Evolutionary conservation across 2,113 vertebrate species (phyloP).

Genomic region (Montifringilla adamsi): DNA sequence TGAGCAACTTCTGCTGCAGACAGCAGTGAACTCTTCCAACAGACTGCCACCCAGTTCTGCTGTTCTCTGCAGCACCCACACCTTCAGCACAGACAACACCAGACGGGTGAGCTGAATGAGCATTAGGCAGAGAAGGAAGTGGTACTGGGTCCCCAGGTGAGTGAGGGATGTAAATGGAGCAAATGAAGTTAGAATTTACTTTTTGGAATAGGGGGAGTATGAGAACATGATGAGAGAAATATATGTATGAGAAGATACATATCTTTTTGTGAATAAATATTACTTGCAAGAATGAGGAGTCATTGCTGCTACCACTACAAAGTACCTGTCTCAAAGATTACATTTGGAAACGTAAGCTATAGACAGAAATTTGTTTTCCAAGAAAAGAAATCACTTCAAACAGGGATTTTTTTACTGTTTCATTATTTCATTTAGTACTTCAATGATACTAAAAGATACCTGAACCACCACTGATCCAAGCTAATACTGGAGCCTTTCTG

Average conservation of each 20-base stretch:
- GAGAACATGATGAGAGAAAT: not conserved
- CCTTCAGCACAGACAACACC: not conserved
- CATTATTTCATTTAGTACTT: not conserved
- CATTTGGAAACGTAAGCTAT: not conserved
- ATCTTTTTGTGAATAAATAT: not conserved
- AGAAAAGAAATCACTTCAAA: not conserved
- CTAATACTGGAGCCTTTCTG: not conserved
- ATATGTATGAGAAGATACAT: not conserved
- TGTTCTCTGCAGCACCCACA: not conserved
- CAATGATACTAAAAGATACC: not conserved
- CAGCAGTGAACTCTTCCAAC: not conserved
- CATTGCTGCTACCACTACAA: not conserved
- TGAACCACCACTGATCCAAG: not conserved
- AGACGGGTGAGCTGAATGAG: accelerated
- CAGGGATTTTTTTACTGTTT: not conserved
- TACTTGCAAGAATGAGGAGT: not conserved
- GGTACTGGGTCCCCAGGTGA: accelerated
- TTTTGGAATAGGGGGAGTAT: not conserved
- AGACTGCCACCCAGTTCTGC: not conserved
- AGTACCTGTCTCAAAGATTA: not conserved
- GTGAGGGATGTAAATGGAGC: not conserved
- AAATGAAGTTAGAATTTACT: not conserved
- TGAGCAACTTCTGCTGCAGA: not conserved
- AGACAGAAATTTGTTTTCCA: not conserved
- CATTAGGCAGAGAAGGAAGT: not conserved